Evolutionary conservation across 1,140 invertebrate genomes (phyloP).

Genomic region (Dufourea novaeangliae): DNA sequence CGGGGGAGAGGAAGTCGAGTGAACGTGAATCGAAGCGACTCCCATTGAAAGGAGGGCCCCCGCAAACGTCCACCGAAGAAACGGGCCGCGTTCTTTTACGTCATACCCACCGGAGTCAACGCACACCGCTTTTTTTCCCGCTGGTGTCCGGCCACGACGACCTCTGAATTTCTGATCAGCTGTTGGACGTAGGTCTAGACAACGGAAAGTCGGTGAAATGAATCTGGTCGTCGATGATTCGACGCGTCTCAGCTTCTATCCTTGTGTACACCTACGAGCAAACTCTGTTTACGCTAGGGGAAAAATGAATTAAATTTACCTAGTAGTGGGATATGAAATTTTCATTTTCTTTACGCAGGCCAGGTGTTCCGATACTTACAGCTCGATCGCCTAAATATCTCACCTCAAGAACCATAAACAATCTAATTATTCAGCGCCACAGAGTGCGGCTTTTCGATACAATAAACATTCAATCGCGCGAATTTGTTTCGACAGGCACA

Average conservation of each 20-base stretch:
- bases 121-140: conserved; percentile 61
- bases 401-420: too few relatives aligned
- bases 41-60: conserved; percentile 58
- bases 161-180: conserved; percentile 46
- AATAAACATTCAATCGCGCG: background rate
- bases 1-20: conserved; percentile 59
- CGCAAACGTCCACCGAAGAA: conserved; percentile 39
- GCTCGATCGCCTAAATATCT: too few relatives aligned
- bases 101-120: conserved; percentile 58
- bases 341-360: too few relatives aligned
- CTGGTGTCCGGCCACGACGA: conserved; percentile 6
- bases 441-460: too few relatives aligned
- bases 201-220: conserved; percentile 39
- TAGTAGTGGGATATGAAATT: too few relatives aligned
- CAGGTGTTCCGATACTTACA: too few relatives aligned
- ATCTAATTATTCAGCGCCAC: too few relatives aligned
- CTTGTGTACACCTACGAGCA: too few relatives aligned
- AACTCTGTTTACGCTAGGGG: too few relatives aligned
- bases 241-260: conserved; percentile 30
- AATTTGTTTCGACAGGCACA: conserved; percentile 6
- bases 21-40: conserved; percentile 63
- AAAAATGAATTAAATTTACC: too few relatives aligned
- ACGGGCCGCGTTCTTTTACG: conserved; percentile 55
- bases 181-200: background rate
- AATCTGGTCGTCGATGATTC: background rate